Conservation (phyloP, 2,113 vertebrate species). For the Ploceus nigricollis region DNA sequence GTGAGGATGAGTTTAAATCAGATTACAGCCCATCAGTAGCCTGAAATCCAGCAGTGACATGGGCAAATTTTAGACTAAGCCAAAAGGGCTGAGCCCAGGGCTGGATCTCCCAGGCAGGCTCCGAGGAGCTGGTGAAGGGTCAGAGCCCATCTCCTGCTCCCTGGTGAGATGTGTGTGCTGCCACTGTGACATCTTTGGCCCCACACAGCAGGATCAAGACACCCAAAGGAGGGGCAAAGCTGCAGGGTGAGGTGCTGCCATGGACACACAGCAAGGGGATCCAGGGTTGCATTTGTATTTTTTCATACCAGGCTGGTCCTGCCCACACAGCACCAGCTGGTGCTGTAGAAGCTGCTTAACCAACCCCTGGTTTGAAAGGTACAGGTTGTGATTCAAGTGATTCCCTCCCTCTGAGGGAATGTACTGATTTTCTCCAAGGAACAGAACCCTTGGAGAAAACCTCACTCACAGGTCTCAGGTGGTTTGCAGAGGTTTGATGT, state of each 20-base stretch:
- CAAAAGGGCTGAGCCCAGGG: background rate
- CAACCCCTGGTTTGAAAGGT: background rate
- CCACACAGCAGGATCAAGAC: background rate
- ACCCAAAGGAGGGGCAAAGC: background rate
- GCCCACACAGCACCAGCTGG: no score
- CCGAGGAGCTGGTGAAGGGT: background rate
- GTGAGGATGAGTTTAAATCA: background rate
- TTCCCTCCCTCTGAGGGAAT: background rate
- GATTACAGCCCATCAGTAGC: rapidly evolving
- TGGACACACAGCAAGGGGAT: background rate
- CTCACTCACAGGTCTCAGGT: background rate
- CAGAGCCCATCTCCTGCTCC: background rate
- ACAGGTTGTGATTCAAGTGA: background rate
- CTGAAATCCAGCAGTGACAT: background rate
- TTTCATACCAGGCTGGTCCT: background rate
- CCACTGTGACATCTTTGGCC: rapidly evolving
- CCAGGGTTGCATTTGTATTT: rapidly evolving
- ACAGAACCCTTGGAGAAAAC: background rate
- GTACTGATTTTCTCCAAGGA: background rate
- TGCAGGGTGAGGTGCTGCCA: background rate
- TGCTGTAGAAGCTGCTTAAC: background rate
- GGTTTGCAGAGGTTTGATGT: background rate
- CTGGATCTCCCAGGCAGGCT: background rate
- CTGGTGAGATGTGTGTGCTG: rapidly evolving
- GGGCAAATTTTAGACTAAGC: background rate